phyloP scores from a whole-genome alignment of 2,113 vertebrate species.

The Gambusia affinis region DNA sequence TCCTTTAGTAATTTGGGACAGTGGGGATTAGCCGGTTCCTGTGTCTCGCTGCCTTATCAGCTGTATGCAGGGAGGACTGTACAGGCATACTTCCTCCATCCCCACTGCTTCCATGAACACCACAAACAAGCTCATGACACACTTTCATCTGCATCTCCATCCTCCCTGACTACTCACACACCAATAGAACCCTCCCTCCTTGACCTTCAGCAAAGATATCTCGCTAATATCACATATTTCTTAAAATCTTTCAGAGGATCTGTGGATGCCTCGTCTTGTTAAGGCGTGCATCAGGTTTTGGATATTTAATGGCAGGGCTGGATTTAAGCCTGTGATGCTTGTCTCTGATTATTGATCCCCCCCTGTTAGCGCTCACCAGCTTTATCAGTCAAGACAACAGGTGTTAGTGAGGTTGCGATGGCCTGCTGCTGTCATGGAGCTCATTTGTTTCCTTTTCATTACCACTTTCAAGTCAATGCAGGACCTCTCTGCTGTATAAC shows the following conservation, averaged over 20 bases:
- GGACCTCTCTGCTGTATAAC: conserved; percentile 5
- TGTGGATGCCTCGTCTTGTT: conserved; percentile 13
- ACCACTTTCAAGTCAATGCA: conserved; percentile 9
- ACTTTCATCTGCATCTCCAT: conserved; percentile 22
- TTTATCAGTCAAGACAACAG: conserved; percentile 51
- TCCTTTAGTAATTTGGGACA: conserved; percentile 58
- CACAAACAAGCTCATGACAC: conserved; percentile 21
- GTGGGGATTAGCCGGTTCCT: conserved; percentile 60
- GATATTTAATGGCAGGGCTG: conserved; percentile 44
- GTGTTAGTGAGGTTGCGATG: conserved; percentile 57
- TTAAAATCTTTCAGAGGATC: conserved; percentile 6
- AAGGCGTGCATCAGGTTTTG: conserved; percentile 9
- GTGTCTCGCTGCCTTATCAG: conserved; percentile 68
- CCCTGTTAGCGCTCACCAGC: conserved; percentile 49
- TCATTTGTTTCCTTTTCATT: conserved; percentile 40
- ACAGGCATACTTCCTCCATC: conserved; percentile 48
- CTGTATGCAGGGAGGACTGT: conserved; percentile 52
- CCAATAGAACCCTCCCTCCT: conserved; percentile 23
- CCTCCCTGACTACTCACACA: conserved; percentile 19
- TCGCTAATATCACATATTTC: conserved; percentile 3
- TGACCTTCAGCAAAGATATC: conserved; percentile 27
- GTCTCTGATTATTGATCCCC: conserved; percentile 65
- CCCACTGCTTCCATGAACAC: conserved; percentile 43
- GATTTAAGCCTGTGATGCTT: conserved; percentile 56
- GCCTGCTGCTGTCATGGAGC: conserved; percentile 39